Conservation (phyloP, 1,140 invertebrate species). For the Agraylea sexmaculata region DNA sequence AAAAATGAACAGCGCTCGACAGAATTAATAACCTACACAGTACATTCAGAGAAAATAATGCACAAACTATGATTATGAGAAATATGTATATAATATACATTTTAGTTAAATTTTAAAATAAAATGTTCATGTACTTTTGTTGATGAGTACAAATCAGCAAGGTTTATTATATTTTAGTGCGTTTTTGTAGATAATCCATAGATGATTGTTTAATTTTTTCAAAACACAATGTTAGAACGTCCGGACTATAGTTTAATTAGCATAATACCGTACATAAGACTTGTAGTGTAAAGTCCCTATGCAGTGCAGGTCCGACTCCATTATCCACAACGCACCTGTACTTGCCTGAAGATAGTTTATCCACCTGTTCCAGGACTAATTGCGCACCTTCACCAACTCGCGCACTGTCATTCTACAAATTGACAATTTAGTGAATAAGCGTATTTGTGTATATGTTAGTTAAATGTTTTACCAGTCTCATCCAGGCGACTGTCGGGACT, state of each 20-base stretch:
- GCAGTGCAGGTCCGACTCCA: constrained; percentile 50
- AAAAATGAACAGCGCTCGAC: no score
- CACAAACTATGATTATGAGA: not conserved
- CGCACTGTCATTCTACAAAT: constrained; percentile 17
- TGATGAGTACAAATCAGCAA: no score
- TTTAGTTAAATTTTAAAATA: no score
- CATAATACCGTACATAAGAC: constrained; percentile 53
- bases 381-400: constrained; percentile 47
- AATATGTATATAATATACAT: no score
- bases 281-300: constrained; percentile 48
- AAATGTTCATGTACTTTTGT: no score
- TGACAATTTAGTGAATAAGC: constrained; percentile 25
- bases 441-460: not conserved
- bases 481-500: constrained; percentile 53
- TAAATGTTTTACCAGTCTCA: constrained; percentile 42
- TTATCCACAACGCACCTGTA: constrained; percentile 59
- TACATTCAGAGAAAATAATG: no score
- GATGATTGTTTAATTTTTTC: no score
- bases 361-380: constrained; percentile 50
- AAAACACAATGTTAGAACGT: no score
- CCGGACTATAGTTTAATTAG: no score
- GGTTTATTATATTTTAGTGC: no score
- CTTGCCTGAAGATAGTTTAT: constrained; percentile 49
- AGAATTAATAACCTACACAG: no score
- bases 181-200: no score